Evolutionary conservation across 2,888 invertebrate species (phyloP).

Genomic region (Alloscopus bannaensis): DNA sequence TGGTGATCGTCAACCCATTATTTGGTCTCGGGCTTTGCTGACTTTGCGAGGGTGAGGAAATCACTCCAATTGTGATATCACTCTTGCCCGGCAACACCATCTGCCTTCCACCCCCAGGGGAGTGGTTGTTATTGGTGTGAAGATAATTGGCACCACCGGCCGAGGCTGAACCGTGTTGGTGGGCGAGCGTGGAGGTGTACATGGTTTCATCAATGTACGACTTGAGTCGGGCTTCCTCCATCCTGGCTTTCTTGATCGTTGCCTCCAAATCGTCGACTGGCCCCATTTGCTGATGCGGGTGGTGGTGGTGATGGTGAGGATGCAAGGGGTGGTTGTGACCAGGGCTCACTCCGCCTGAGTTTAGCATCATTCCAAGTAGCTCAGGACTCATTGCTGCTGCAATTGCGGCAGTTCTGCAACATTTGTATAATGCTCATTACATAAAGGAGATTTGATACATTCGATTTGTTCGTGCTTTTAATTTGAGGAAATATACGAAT

Average conservation of each 20-base stretch:
- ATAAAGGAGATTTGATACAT: too few relatives aligned
- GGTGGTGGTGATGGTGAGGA: slow-evolving; percentile 45
- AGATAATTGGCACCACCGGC: slow-evolving; percentile 12
- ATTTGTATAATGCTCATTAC: not conserved
- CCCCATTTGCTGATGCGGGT: slow-evolving; percentile 44
- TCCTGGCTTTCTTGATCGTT: slow-evolving; percentile 30
- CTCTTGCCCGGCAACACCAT: slow-evolving; percentile 42
- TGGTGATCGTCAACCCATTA: slow-evolving; percentile 37
- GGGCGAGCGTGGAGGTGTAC: slow-evolving; percentile 1
- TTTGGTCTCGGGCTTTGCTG: slow-evolving; percentile 38
- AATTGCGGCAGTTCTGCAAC: slow-evolving; percentile 22
- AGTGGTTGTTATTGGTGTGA: not conserved
- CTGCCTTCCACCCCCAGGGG: not conserved
- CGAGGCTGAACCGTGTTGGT: not conserved
- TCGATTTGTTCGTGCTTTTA: too few relatives aligned
- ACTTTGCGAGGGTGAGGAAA: slow-evolving; percentile 15
- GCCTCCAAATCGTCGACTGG: slow-evolving; percentile 51
- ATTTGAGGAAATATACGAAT: too few relatives aligned
- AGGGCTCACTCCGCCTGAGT: slow-evolving; percentile 32
- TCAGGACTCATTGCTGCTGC: slow-evolving; percentile 48
- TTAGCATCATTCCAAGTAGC: slow-evolving; percentile 49
- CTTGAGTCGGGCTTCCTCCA: slow-evolving; percentile 47
- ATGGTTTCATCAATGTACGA: slow-evolving; percentile 44
- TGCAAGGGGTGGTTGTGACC: slow-evolving; percentile 28
- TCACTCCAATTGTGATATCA: slow-evolving; percentile 42